A percentile compares a stretch with the other conserved stretches of the same genome.
Conservation (phyloP, 2,113 vertebrate species). For the Rutilus rutilus region DNA sequence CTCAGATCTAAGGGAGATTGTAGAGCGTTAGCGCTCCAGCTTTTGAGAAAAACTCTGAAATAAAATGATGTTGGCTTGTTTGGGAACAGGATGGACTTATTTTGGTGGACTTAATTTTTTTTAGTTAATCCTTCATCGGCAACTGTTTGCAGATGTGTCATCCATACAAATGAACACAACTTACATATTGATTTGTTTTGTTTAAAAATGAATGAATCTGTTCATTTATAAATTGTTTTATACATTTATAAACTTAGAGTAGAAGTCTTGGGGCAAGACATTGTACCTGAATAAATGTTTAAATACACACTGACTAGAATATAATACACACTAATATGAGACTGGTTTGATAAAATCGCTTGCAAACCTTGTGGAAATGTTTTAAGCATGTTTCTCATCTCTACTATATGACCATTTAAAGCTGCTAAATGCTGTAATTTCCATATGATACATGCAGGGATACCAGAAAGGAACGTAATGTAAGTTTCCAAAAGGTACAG, state of each 20-base stretch:
- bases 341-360: neutral
- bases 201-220: too few species aligned
- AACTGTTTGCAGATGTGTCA: too few species aligned
- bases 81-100: constrained; percentile 60
- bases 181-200: too few species aligned
- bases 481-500: neutral
- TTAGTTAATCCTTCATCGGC: too few species aligned
- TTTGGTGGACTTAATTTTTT: too few species aligned
- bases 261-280: too few species aligned
- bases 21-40: constrained; percentile 88
- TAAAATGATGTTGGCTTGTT: constrained; percentile 77
- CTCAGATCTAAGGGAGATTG: constrained; percentile 93
- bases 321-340: neutral
- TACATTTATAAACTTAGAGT: too few species aligned
- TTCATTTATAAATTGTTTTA: too few species aligned
- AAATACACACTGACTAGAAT: neutral
- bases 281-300: neutral
- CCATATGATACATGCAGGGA: neutral
- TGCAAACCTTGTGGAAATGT: neutral
- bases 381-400: neutral
- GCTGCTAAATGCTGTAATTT: neutral
- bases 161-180: too few species aligned
- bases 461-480: neutral
- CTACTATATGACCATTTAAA: neutral
- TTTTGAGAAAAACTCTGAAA: constrained; percentile 85